Base-by-base conservation (phyloP, 1,140 invertebrate genomes). In the Leptopilina boulardi region DNA sequence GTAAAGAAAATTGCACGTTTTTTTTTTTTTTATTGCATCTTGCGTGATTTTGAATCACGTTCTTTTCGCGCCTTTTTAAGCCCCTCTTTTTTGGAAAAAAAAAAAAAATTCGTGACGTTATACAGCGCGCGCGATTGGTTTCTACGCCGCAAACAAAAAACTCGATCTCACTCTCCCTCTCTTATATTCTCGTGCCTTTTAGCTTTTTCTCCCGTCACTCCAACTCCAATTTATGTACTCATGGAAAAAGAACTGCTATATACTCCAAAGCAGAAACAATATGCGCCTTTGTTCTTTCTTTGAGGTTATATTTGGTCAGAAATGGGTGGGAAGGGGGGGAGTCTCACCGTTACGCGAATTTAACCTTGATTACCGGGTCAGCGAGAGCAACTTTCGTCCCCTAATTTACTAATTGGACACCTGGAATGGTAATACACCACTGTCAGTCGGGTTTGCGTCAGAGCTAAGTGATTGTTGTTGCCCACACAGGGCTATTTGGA, bases 401-500 rank as follows among this genome's bases (percentile, higher is more conserved):
- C 59, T 66, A 30, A 30, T 66, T 66, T 66, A 6, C 59, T 66
- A 66, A 66, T 66, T 66, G 59, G 26, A 66, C 59, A 66, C 59
- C 59, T 66, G 59, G 59, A n/a, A 66, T 30, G 21, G 59, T 23
- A 34, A 66, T 70, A 51, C 47, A 51, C 47, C n/a, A n/a, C 47
- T n/a, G 47, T 51, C 47, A 15, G 47, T 51, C 47, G 47, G 47
- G 75, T 51, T 76, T 44, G 74, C 77, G 77, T 79, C 77, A 79
- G 56, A 79, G 70, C 44, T 70, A 54, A 74, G 77, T 79, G 77
- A 75, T 74, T 76, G 71, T 79, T 74, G 59, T 66, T 66, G 59
- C 21, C n/a, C n/a, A 23, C 59, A 66, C 26, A 66, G 26, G 59
- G 26, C 26, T n/a, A n/a, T n/a, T 66, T 66, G 23, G 59, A 34